Base-by-base conservation (phyloP, 2,113 vertebrate genomes). In the Lophotis ruficrista region DNA sequence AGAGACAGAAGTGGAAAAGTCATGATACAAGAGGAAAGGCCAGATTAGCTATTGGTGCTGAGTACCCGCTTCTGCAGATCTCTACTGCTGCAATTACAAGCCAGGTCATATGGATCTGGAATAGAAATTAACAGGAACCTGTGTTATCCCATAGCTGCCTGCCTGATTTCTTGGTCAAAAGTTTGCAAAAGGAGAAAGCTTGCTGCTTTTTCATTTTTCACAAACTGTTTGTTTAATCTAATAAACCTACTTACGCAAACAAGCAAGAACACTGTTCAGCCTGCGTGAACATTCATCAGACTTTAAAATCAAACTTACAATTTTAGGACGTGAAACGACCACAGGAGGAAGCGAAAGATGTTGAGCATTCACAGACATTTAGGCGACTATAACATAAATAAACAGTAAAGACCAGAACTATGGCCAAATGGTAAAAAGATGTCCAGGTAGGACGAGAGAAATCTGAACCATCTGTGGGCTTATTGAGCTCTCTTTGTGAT, bases 301-400 rank as follows among this genome's bases (percentile, higher is more conserved):
- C n/a, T 62, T 66, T 10, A 54, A 84, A 83, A 66, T 21, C 73
- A 85, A 57, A 14, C 38, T 45, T 48, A 30, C 7, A 14, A 5
- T 37, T 60, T 22, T 21, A 65, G 83, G 30, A 77, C 0, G 1
- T 43, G 37, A 72, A 94, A 73, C 1, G 9, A 60, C 7, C 43
- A 41, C 30, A 57, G 2, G 2, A 64, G 25, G 28, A 76, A 86
- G 47, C 14, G 31, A n/a, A 33, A 57, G 53, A 43, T 4, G 14
- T 5, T 60, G 45, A 38, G 68, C 0, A 0, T 27, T 53, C 50
- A 45, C 1, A 27, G 6, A 14, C 11, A 19, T 3, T 7, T 60
- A 18, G 21, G 24, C 61, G 33, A 71, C 21, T 41, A 2, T 5
- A 54, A 80, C 22, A 27, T 4, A 24, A 41, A 22, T 6, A 71